A percentile compares a stretch with the other conserved stretches of the same genome.
phyloP scores from a whole-genome alignment of 2,113 vertebrate genomes.

The Gallinago media region DNA sequence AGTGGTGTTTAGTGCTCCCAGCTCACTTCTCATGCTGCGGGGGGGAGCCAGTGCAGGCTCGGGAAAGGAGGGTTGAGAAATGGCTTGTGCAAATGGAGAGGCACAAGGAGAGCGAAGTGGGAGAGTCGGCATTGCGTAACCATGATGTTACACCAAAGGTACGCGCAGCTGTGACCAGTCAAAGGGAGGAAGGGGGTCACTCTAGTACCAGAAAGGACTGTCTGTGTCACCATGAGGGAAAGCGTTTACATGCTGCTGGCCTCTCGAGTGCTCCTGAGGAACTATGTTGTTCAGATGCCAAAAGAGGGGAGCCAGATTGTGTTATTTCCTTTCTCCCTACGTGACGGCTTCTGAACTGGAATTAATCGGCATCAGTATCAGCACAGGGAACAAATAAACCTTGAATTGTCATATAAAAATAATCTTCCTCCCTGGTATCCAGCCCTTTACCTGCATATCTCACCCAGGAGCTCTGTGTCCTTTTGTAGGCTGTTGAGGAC shows the following conservation, averaged over 20 bases:
- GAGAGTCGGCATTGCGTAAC: neutral
- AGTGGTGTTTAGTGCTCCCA: neutral
- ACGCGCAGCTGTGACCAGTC: conserved; percentile 11
- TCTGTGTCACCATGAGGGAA: conserved; percentile 9
- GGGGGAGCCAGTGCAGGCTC: neutral
- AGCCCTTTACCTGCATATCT: neutral
- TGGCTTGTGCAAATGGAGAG: neutral
- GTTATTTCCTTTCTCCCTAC: conserved; percentile 34
- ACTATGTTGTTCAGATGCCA: conserved; percentile 12
- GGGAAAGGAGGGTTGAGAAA: neutral
- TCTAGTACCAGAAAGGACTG: neutral
- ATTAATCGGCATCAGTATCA: neutral
- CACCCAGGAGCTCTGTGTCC: neutral
- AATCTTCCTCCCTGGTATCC: neutral
- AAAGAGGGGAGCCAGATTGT: conserved; percentile 35
- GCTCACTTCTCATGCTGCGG: neutral
- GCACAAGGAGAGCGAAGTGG: neutral
- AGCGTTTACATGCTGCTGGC: conserved; percentile 5
- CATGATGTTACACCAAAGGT: conserved; percentile 26
- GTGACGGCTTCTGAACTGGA: conserved; percentile 3
- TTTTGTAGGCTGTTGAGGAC: neutral
- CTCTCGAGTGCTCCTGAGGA: neutral
- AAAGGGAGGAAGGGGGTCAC: neutral
- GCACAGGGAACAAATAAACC: conserved; percentile 18
- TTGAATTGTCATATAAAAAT: conserved; percentile 13